Conservation (phyloP, 2,888 invertebrate species). For the Periphyllus acericola region DNA sequence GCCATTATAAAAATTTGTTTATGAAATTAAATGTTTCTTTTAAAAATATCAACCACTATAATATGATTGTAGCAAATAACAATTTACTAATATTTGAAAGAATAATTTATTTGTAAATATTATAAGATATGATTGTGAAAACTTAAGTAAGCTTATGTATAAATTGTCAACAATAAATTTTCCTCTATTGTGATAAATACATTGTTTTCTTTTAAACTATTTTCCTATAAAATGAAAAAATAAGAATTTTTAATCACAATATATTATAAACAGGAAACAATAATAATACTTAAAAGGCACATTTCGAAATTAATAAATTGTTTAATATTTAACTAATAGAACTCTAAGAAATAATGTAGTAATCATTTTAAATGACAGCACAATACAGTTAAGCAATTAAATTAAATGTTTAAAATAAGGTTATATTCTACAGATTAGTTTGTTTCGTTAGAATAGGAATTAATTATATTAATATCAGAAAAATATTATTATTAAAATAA, state of each 20-base stretch:
- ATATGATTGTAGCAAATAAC: not conserved
- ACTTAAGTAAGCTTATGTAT: not conserved
- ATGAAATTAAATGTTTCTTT: not conserved
- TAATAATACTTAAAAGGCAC: slow-evolving; percentile 2
- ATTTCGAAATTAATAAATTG: slow-evolving; percentile 20
- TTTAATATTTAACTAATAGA: not conserved
- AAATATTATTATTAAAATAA: not conserved
- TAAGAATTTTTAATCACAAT: not conserved
- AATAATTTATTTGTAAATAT: not conserved
- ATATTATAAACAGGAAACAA: slow-evolving; percentile 47
- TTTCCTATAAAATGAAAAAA: slow-evolving; percentile 14
- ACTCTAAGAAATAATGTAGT: not conserved
- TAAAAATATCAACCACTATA: not conserved
- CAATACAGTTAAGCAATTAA: not conserved
- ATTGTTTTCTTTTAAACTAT: not conserved
- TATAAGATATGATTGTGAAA: not conserved
- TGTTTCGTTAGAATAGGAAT: not conserved
- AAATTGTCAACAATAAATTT: slow-evolving; percentile 16
- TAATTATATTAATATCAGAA: not conserved
- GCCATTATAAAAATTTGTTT: not conserved
- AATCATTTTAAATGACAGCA: not conserved
- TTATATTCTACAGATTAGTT: not conserved
- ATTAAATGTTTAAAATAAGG: not conserved
- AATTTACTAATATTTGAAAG: not conserved
- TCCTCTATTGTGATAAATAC: not conserved